Evolutionary conservation across 2,113 vertebrate species (phyloP).

Genomic region (Prietella phreatophila): DNA sequence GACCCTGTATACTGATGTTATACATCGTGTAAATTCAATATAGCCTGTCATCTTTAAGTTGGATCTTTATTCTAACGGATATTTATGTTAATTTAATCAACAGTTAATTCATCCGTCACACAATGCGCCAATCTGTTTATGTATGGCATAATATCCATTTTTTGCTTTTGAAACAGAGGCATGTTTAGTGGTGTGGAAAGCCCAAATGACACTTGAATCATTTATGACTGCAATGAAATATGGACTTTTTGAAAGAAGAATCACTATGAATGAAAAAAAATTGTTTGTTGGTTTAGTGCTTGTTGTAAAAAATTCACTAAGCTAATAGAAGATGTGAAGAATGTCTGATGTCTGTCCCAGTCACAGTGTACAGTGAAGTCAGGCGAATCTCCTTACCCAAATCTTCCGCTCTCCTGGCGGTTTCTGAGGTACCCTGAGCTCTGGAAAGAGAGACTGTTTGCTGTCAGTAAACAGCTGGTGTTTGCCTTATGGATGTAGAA

Average conservation of each 20-base stretch:
- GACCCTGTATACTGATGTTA: slow-evolving; percentile 18
- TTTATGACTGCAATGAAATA: background rate
- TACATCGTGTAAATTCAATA: background rate
- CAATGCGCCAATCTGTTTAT: background rate
- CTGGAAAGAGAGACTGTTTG: slow-evolving; percentile 62
- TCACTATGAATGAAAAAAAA: background rate
- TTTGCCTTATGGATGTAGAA: slow-evolving; percentile 72
- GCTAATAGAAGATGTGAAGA: background rate
- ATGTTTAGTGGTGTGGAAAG: slow-evolving; percentile 1
- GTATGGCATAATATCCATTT: background rate
- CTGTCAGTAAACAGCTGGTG: slow-evolving; percentile 74
- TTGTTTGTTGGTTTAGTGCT: background rate
- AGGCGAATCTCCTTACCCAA: background rate
- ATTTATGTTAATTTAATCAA: background rate
- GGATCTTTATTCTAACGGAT: background rate
- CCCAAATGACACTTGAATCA: slow-evolving; percentile 1
- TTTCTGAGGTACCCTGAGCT: slow-evolving; percentile 47
- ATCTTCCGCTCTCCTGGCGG: slow-evolving; percentile 4
- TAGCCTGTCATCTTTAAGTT: background rate
- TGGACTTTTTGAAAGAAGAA: background rate
- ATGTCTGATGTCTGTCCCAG: background rate
- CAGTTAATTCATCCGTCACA: slow-evolving; percentile 10
- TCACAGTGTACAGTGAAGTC: slow-evolving; percentile 39
- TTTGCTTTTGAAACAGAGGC: background rate
- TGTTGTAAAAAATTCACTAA: background rate